phyloP scores from a whole-genome alignment of 2,888 invertebrate species.

The Bugulina stolonifera region DNA sequence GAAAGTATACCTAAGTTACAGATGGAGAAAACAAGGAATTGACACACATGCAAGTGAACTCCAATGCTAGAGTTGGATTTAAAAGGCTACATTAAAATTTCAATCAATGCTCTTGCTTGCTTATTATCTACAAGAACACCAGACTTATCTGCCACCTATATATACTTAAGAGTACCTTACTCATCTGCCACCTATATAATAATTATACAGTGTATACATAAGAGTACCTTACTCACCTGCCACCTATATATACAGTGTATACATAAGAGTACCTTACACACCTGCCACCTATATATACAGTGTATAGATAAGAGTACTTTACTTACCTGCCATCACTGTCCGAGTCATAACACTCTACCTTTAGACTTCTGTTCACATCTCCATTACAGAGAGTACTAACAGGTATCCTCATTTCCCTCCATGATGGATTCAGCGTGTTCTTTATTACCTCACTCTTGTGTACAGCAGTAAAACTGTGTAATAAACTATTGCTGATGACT shows the following conservation, averaged over 20 bases:
- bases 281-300: too few species aligned
- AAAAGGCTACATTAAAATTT: too few species aligned
- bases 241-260: too few species aligned
- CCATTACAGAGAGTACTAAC: slow-evolving; percentile 57
- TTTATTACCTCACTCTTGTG: slow-evolving; percentile 58
- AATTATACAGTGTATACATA: too few species aligned
- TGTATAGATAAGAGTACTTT: background rate
- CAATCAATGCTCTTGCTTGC: too few species aligned
- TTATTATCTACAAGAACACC: background rate
- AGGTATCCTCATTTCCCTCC: slow-evolving; percentile 56
- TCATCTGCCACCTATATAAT: background rate
- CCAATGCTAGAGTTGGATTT: too few species aligned
- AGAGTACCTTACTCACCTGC: background rate
- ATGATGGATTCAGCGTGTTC: slow-evolving; percentile 58
- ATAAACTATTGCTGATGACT: too few species aligned
- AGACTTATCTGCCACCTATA: background rate
- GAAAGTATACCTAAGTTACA: too few species aligned
- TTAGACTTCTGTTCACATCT: slow-evolving; percentile 56
- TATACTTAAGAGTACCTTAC: background rate
- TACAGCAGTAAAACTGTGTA: slow-evolving; percentile 56
- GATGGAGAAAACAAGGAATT: too few species aligned
- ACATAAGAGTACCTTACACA: background rate
- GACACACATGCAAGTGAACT: too few species aligned
- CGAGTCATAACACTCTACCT: slow-evolving; percentile 57
- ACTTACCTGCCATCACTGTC: slow-evolving; percentile 55